Evolutionary conservation across 2,797 vertebrate genomes (phyloP).

Genomic region (Phrynocephalus vlangalii): DNA sequence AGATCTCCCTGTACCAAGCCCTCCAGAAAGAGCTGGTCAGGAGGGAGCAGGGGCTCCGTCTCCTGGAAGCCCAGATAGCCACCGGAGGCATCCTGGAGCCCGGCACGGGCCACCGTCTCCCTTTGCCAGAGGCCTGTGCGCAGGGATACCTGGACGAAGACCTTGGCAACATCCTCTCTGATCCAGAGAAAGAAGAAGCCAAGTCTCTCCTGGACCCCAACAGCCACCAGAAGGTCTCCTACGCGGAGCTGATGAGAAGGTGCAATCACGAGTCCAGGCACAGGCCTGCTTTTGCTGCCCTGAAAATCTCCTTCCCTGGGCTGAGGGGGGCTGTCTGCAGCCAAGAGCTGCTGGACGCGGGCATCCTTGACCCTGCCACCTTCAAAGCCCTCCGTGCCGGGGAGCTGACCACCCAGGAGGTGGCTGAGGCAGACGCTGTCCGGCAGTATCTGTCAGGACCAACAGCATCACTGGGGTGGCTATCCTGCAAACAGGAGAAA

Average conservation of each 20-base stretch:
- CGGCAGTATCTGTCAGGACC: constrained; percentile 81
- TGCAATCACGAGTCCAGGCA: constrained; percentile 80
- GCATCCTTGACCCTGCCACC: constrained; percentile 83
- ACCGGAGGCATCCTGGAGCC: constrained; percentile 86
- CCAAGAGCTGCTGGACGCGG: constrained; percentile 84
- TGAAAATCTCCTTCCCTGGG: constrained; percentile 80
- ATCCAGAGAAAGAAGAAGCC: constrained; percentile 68
- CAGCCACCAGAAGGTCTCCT: constrained; percentile 80
- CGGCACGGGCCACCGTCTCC: constrained; percentile 78
- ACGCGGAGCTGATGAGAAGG: constrained; percentile 80
- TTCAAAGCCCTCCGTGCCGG: constrained; percentile 85
- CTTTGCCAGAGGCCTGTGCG: constrained; percentile 81
- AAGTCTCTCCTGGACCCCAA: constrained; percentile 88
- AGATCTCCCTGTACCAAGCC: constrained; percentile 67
- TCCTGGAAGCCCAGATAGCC: constrained; percentile 90
- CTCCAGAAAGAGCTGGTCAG: constrained; percentile 74
- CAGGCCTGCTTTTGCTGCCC: constrained; percentile 83
- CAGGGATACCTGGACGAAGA: constrained; percentile 87
- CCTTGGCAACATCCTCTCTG: constrained; percentile 73
- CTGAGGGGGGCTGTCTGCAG: constrained; percentile 82
- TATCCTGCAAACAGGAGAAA: constrained; percentile 81
- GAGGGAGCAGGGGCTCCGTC: constrained; percentile 49
- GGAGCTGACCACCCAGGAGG: constrained; percentile 81
- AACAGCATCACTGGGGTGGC: constrained; percentile 85
- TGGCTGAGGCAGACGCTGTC: constrained; percentile 81